Evolutionary conservation across 2,797 vertebrate species (phyloP), one percentile per base, ranked within the genome.

Genomic region (Lemur catta): DNA sequence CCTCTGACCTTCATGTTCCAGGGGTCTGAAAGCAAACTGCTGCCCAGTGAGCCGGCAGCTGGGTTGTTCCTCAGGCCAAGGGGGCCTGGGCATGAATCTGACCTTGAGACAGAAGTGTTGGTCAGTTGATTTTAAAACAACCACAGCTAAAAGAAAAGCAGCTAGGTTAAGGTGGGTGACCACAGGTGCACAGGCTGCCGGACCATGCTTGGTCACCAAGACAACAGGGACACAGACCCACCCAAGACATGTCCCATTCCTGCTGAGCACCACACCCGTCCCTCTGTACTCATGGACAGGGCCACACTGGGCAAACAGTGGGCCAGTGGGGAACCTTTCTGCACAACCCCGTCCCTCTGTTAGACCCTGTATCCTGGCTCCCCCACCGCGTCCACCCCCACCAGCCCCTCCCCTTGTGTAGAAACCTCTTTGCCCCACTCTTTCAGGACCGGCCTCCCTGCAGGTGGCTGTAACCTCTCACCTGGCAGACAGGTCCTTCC

Each of bases 151-250:
- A 76, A 14, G 33, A 48, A 33, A 72, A 72, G 28, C 10, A 6
- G 22, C n/a, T 3, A 24, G 33, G 12, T 1, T 7, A 24, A 52
- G 22, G n/a, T 5, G 41, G 55, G 26, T 18, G n/a, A 26, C 22
- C 28, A 20, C 12, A 46, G 3, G 8, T 2, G 4, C 6, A 15
- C 48, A 1, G 30, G 20, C 10, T 18, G 2, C 10, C 7, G 0
- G 30, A 30, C 38, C 15, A 0, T 0, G 1, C 48, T 28, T 2
- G 5, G 18, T 61, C 41, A 35, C 46, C 69, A 38, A 28, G 7
- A n/a, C 26, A 33, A 46, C 80, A 50, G 43, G 63, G 69, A 43
- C 38, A 33, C 1, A 88, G 61, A 72, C 15, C 8, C 1, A 17
- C 38, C 38, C 48, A 69, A 55, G 22, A 33, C 4, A 1, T 1